A percentile compares a stretch with the other conserved stretches of the same genome.
These are phyloP conservation scores for Oreocharis arfaki DNA, from an alignment of 2,113 vertebrate species.

Conservation along the genomic window DNA sequence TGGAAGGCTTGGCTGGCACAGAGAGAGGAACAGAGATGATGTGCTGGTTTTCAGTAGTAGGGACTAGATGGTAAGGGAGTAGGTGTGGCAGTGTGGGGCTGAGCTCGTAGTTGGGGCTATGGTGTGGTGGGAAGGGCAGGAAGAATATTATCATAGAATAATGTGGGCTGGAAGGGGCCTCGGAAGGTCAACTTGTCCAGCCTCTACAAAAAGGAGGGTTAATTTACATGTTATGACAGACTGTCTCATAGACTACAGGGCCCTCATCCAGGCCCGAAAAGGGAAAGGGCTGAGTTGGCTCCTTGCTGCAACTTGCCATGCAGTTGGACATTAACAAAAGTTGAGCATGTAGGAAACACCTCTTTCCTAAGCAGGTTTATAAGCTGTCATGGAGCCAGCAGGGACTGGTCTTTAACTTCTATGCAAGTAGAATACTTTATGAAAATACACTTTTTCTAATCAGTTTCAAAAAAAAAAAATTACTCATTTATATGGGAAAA, in stretches of 20 bases:
- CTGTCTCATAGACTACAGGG: neutral
- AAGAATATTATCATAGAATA: neutral
- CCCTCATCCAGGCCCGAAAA: neutral
- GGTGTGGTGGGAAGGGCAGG: neutral
- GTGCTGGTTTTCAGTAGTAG: neutral
- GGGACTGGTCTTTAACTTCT: neutral
- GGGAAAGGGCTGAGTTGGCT: neutral
- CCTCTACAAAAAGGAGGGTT: neutral
- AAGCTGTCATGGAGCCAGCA: neutral
- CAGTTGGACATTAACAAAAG: neutral
- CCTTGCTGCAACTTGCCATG: neutral
- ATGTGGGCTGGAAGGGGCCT: neutral
- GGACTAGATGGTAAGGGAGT: neutral
- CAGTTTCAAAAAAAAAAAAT: neutral
- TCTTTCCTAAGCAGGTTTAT: neutral
- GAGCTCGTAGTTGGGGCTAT: neutral
- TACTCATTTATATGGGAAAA: neutral
- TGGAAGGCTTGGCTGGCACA: neutral
- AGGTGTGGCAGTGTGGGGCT: neutral
- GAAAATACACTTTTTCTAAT: neutral
- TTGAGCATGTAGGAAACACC: accelerated
- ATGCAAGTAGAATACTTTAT: neutral
- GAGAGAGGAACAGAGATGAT: neutral
- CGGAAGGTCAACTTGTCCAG: neutral
- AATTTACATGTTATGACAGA: neutral